Evolutionary conservation across 2,113 vertebrate species (phyloP), one percentile per base, ranked within the genome.

Genomic region (Pseudorhombus dupliciocellatus): DNA sequence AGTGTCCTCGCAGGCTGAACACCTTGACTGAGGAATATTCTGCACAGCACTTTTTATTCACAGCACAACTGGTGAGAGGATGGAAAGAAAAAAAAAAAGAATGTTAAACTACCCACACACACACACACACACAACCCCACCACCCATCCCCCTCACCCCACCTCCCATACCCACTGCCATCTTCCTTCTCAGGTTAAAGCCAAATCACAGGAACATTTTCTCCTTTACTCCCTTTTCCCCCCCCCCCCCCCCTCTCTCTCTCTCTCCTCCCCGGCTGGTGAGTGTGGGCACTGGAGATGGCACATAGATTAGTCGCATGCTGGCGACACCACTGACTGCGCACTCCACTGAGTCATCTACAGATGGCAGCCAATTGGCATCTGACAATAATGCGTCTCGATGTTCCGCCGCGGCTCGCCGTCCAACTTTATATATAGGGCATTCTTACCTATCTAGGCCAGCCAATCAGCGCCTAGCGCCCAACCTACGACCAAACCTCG

Each of bases 351-450:
- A 89, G 77, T 88, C 90, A 90, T 88, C 78, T 68, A 72, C 87
- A 91, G 90, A 92, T 86, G 88, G 88, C 80, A 57, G 88, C 89
- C 88, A 88, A 82, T 82, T 88, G 90, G 87, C 87, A 82, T 72
- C 54, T 48, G 72, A 82, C 72, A 66, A 77, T 70, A 79, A 81
- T 71, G 86, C 79, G 84, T 70, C 77, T 67, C 73, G 62, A 73
- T 51, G 70, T 77, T 87, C 81, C 63, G 59, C 70, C 55, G 28
- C 52, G 20, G 46, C 46, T 50, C 20, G 46, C 46, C 5, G 6
- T 84, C 83, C 83, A 81, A 84, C 80, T 81, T 83, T 50, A 74
- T 85, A 89, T 84, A 79, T 87, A 80, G 85, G 90, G 75, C 87
- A 74, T 48, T 57, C 60, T 50, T 66, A 84, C 84, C 80, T 83